A percentile compares a stretch with the other conserved stretches of the same genome.
Evolutionary conservation across 2,888 invertebrate species (phyloP).

Genomic region (Plagodis dolabraria): DNA sequence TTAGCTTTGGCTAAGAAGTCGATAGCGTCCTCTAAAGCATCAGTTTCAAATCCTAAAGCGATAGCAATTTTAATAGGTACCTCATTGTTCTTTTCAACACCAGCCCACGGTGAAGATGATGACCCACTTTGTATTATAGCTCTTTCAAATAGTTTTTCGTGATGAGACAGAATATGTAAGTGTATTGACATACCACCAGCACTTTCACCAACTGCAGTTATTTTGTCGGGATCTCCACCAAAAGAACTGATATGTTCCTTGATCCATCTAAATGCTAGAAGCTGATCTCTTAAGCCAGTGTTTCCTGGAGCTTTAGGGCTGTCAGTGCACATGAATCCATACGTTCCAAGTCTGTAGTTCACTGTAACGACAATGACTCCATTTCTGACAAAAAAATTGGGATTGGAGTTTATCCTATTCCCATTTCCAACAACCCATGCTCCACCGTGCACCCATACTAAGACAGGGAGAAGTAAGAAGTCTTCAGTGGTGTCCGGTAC

Average conservation of each 20-base stretch:
- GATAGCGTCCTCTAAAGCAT: conserved; percentile 27
- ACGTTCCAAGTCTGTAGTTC: conserved; percentile 47
- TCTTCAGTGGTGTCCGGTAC: conserved; percentile 2
- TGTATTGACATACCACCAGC: conserved; percentile 42
- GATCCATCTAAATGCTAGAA: conserved; percentile 45
- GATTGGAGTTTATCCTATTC: not conserved
- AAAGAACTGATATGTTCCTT: conserved; percentile 45
- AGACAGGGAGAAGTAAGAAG: conserved; percentile 1
- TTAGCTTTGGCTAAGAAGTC: conserved; percentile 29
- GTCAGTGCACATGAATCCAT: conserved; percentile 47
- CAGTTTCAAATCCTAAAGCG: conserved; percentile 27
- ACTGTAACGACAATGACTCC: conserved; percentile 42
- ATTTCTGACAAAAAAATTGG: conserved; percentile 37
- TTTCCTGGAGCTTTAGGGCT: conserved; percentile 47
- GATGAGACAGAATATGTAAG: conserved; percentile 41
- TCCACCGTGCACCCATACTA: conserved; percentile 15
- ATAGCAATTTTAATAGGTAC: conserved; percentile 31
- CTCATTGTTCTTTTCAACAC: conserved; percentile 22
- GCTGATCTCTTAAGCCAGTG: conserved; percentile 48
- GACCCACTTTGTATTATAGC: conserved; percentile 40
- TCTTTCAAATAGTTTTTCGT: conserved; percentile 45
- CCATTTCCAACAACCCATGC: conserved; percentile 7
- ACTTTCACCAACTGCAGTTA: conserved; percentile 32
- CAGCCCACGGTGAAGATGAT: conserved; percentile 20
- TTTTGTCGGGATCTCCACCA: conserved; percentile 42